These are phyloP conservation scores for Pygoscelis antarcticus DNA, from an alignment of 2,113 vertebrate species.

Conservation along the genomic window DNA sequence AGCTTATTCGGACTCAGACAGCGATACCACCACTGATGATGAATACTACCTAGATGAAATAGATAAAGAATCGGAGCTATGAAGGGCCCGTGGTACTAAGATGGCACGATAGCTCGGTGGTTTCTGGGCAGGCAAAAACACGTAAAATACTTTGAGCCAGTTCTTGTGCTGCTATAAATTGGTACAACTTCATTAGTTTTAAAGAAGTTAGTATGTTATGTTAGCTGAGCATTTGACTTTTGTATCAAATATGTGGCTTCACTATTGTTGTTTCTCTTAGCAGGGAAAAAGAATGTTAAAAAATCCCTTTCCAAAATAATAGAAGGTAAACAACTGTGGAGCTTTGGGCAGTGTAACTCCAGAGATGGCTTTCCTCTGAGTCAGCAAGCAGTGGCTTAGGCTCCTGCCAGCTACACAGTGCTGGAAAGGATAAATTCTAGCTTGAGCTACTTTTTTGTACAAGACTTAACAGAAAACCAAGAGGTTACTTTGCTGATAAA, in stretches of 20 bases:
- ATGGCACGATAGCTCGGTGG: background rate
- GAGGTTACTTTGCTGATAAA: background rate
- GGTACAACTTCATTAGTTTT: background rate
- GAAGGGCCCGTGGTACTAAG: background rate
- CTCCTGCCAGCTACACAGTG: background rate
- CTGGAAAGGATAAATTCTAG: background rate
- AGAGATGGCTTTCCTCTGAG: conserved; percentile 41
- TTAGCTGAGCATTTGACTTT: background rate
- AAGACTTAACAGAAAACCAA: background rate
- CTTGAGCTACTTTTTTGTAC: background rate
- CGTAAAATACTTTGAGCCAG: background rate
- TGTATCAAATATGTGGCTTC: background rate
- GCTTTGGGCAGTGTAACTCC: background rate
- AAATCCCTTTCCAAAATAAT: background rate
- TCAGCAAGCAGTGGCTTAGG: conserved; percentile 1
- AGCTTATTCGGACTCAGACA: conserved; percentile 82
- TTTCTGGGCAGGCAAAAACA: background rate
- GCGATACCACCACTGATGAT: conserved; percentile 91
- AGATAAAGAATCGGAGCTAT: conserved; percentile 84
- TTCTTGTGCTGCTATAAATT: conserved; percentile 5
- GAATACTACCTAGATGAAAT: conserved; percentile 90
- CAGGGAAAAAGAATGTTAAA: background rate
- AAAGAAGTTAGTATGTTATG: background rate
- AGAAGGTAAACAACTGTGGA: conserved; percentile 10
- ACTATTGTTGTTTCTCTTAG: background rate